Conservation (phyloP, 2,113 vertebrate genomes). For the Steatornis caripensis region DNA sequence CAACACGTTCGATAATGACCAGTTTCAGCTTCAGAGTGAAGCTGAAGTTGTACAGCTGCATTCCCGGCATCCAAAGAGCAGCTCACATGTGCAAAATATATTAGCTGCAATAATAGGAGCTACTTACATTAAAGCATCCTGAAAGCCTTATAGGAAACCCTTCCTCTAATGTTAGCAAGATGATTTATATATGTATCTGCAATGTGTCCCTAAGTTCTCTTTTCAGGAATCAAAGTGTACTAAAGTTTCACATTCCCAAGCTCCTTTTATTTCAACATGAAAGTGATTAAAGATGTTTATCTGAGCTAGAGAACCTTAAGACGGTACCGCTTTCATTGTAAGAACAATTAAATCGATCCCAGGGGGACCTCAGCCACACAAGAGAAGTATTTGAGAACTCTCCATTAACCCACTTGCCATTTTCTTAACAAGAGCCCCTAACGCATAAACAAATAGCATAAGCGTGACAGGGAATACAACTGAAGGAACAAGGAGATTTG, state of each 20-base stretch:
- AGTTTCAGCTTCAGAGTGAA: constrained; percentile 26
- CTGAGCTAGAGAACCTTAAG: constrained; percentile 66
- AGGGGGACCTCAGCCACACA: constrained; percentile 33
- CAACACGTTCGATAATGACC: background rate
- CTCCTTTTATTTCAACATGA: constrained; percentile 73
- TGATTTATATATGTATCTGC: constrained; percentile 59
- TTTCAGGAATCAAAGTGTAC: constrained; percentile 67
- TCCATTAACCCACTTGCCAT: constrained; percentile 59
- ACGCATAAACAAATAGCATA: constrained; percentile 56
- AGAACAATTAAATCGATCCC: constrained; percentile 66
- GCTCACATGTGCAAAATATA: constrained; percentile 18
- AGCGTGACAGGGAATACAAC: constrained; percentile 61
- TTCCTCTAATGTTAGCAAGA: constrained; percentile 55
- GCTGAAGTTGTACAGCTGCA: constrained; percentile 43
- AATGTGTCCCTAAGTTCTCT: constrained; percentile 58
- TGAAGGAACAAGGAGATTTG: constrained; percentile 27
- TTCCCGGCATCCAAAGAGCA: background rate
- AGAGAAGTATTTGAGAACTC: constrained; percentile 61
- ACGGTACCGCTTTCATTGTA: constrained; percentile 54
- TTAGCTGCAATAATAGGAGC: constrained; percentile 20
- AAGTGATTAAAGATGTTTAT: constrained; percentile 77
- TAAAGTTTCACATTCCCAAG: constrained; percentile 66
- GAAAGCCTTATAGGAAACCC: constrained; percentile 41
- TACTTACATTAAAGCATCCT: constrained; percentile 52
- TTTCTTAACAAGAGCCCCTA: constrained; percentile 50